Percentiles rank a stretch among this genome's conserved stretches.
These are phyloP conservation scores for Idaea straminata DNA, from an alignment of 2,888 invertebrate genomes.

Conservation along the genomic window DNA sequence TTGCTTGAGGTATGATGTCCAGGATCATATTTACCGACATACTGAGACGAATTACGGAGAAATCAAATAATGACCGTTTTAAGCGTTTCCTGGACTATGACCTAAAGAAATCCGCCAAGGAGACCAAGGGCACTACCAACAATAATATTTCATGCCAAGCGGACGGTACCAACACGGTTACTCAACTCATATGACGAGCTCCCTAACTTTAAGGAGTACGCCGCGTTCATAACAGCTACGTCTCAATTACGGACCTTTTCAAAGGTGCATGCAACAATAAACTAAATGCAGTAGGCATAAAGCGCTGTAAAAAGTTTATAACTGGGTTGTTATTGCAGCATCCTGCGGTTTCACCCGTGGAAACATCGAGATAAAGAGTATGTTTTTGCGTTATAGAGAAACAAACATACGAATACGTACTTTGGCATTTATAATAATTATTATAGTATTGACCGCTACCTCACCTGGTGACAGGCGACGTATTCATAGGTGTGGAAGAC, in stretches of 20 bases:
- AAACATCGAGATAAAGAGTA: neutral
- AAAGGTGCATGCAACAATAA: neutral
- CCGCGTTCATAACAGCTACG: neutral
- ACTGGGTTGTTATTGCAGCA: neutral
- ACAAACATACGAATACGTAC: neutral
- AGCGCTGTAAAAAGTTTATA: neutral
- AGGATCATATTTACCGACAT: too few species aligned
- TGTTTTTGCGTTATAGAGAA: neutral
- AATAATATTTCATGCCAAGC: too few species aligned
- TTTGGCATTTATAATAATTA: neutral
- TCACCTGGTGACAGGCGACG: too few species aligned
- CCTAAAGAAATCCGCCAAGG: too few species aligned
- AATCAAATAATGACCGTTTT: too few species aligned
- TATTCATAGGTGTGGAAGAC: too few species aligned
- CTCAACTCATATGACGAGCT: too few species aligned
- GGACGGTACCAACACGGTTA: too few species aligned
- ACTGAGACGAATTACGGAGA: too few species aligned
- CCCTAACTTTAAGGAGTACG: neutral
- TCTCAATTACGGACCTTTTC: neutral
- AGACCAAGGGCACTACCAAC: too few species aligned
- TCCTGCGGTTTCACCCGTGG: neutral
- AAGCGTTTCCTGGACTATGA: too few species aligned
- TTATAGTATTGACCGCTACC: neutral
- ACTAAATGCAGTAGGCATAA: neutral
- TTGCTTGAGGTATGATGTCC: too few species aligned